These are phyloP conservation scores for Drosophila biarmipes DNA, from an alignment of 1,140 invertebrate species.

Conservation along the genomic window DNA sequence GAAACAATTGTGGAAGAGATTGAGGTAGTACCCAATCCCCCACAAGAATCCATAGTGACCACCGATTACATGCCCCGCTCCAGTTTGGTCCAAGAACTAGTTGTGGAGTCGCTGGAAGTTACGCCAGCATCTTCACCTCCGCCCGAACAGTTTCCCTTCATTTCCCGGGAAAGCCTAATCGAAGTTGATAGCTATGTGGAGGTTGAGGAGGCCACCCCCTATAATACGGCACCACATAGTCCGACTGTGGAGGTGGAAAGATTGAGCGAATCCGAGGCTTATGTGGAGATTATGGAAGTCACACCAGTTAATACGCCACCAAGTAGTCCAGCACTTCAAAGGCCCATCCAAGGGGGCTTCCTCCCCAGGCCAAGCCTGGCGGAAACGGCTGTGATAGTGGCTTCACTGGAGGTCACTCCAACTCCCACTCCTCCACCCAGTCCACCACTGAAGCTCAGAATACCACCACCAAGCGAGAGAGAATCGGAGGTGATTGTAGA, in stretches of 20 bases:
- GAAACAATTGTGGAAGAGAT: constrained; percentile 13
- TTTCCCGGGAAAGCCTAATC: constrained; percentile 24
- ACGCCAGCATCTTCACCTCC: constrained; percentile 33
- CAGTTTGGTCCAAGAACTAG: constrained; percentile 24
- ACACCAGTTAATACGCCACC: constrained; percentile 24
- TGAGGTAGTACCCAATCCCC: background rate
- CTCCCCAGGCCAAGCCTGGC: constrained; percentile 25
- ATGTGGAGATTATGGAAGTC: constrained; percentile 26
- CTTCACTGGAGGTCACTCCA: constrained; percentile 27
- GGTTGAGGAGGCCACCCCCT: constrained; percentile 26
- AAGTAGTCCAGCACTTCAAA: constrained; percentile 5
- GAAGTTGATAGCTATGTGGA: constrained; percentile 19
- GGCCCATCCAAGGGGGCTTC: background rate
- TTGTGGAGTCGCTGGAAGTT: constrained; percentile 35
- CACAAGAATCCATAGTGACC: background rate
- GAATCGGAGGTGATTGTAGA: constrained; percentile 27
- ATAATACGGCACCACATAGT: constrained; percentile 32
- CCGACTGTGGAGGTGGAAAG: constrained; percentile 15
- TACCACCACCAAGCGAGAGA: constrained; percentile 4
- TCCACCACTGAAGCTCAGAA: constrained; percentile 10
- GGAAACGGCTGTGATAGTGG: constrained; percentile 26
- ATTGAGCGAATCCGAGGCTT: constrained; percentile 21
- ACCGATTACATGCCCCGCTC: constrained; percentile 7
- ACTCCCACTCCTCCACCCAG: constrained; percentile 28
- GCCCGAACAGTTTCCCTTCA: constrained; percentile 28